A percentile compares a stretch with the other conserved stretches of the same genome.
Evolutionary conservation across 30 jellyfish, hydroid and myxozoan species (phyloP).

Genomic region (Pseudorhiza aurosa): DNA sequence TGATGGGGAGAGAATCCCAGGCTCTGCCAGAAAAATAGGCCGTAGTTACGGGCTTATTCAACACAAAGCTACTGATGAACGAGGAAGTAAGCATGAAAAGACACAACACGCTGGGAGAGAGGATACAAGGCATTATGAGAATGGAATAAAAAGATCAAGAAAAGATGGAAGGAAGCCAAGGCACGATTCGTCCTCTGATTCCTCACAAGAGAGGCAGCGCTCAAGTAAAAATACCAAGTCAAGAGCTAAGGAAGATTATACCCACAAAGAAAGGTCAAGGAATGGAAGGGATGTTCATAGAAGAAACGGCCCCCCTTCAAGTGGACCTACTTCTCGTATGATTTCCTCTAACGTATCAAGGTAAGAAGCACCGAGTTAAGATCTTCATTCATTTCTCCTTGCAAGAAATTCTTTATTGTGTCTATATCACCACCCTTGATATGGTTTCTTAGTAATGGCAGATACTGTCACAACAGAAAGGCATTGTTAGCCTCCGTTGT

Average conservation of each 20-base stretch:
- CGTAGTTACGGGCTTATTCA: slow-evolving; percentile 1
- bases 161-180: slow-evolving; percentile 1
- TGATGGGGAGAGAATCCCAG: neutral
- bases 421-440: too few relatives aligned
- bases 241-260: neutral
- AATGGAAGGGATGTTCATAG: slow-evolving; percentile 8
- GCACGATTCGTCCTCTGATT: slow-evolving; percentile 46
- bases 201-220: neutral
- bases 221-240: neutral
- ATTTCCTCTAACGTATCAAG: slow-evolving; percentile 36
- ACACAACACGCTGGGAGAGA: neutral
- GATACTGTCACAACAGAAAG: too few relatives aligned
- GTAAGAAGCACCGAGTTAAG: too few relatives aligned
- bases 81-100: neutral
- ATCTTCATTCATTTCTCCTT: too few relatives aligned
- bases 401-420: too few relatives aligned
- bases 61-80: neutral
- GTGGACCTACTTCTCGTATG: slow-evolving; percentile 56
- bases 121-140: neutral
- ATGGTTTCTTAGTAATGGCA: too few relatives aligned
- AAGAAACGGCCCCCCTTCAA: slow-evolving; percentile 33
- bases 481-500: too few relatives aligned
- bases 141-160: neutral
- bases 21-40: neutral
- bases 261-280: slow-evolving; percentile 2